These are phyloP conservation scores for Bimastos eiseni DNA, from an alignment of 2,888 invertebrate species.

Conservation along the genomic window DNA sequence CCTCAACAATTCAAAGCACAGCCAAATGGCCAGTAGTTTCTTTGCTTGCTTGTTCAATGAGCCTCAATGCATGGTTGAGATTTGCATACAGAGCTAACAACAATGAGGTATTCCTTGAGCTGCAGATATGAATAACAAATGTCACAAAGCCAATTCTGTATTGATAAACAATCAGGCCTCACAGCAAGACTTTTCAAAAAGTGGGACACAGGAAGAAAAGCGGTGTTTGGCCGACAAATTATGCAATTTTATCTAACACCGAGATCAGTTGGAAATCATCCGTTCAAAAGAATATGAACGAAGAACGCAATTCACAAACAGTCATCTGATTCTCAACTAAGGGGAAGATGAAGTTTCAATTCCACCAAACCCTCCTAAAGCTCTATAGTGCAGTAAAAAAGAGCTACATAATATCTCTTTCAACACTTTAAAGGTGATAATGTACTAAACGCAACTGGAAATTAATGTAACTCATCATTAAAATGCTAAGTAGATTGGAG, in stretches of 20 bases:
- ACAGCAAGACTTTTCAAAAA: neutral
- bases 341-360: neutral
- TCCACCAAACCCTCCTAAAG: neutral
- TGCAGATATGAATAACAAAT: conserved; percentile 3
- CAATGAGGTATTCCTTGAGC: neutral
- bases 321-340: neutral
- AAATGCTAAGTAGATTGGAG: no score
- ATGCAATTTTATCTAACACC: neutral
- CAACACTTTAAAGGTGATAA: no score
- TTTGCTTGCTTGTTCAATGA: no score
- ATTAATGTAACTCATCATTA: no score
- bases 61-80: neutral
- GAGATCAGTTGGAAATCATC: neutral
- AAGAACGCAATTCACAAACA: neutral
- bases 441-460: no score
- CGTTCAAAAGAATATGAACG: neutral
- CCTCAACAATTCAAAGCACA: neutral
- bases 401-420: no score
- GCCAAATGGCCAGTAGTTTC: conserved; percentile 2
- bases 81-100: neutral
- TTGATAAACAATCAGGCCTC: neutral
- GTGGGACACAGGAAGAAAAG: neutral
- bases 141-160: neutral
- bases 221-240: neutral
- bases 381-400: neutral